A percentile compares a stretch with the other conserved stretches of the same genome.
Conservation (phyloP, 1,140 invertebrate genomes). For the Drosophila oshimai region DNA sequence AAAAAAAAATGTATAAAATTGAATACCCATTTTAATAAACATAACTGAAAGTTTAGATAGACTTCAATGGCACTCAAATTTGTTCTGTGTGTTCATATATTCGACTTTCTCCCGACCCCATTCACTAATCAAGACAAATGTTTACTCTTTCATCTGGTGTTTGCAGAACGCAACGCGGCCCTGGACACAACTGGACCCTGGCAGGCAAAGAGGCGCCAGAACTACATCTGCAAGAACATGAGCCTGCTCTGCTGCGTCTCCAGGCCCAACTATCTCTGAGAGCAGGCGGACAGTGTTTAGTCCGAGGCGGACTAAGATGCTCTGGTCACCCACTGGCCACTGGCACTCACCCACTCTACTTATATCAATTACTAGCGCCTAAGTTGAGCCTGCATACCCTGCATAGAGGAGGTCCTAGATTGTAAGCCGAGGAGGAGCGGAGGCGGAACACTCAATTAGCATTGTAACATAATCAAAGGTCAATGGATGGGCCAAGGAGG, state of each 20-base stretch:
- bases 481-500: constrained; percentile 3
- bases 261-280: constrained; percentile 86
- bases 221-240: constrained; percentile 87
- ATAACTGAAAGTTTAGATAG: no score
- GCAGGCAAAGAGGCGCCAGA: constrained; percentile 85
- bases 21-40: no score
- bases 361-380: constrained; percentile 75
- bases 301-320: constrained; percentile 2
- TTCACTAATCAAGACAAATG: constrained; percentile 49
- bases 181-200: constrained; percentile 85
- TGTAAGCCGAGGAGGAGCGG: constrained; percentile 11
- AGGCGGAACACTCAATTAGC: constrained; percentile 56
- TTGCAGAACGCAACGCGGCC: constrained; percentile 84
- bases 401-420: constrained; percentile 22
- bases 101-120: not conserved
- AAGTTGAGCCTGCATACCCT: constrained; percentile 37
- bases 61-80: not conserved
- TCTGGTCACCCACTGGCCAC: not conserved
- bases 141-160: constrained; percentile 12
- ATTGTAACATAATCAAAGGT: constrained; percentile 57
- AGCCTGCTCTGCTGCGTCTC: constrained; percentile 87
- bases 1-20: no score
- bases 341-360: constrained; percentile 57
- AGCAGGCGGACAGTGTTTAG: constrained; percentile 69
- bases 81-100: not conserved